Percentiles rank a stretch among this genome's conserved stretches.
Evolutionary conservation across 2,113 vertebrate genomes (phyloP).

Genomic region (Emydocephalus ijimae): DNA sequence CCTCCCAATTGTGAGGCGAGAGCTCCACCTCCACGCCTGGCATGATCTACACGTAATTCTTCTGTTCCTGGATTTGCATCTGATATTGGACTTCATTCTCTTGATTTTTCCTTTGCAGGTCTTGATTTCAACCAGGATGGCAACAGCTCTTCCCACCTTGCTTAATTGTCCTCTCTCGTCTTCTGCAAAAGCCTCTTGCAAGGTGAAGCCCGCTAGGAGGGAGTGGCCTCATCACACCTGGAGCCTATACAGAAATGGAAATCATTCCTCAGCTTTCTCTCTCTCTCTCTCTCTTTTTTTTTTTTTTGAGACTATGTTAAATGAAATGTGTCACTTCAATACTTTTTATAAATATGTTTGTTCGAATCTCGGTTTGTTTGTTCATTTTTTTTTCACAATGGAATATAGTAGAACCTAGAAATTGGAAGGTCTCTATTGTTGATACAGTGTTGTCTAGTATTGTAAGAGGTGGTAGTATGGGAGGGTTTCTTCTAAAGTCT

Average conservation of each 20-base stretch:
- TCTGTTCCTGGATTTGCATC: background rate
- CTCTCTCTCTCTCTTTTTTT: conserved; percentile 14
- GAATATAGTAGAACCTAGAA: no score
- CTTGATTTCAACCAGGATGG: conserved; percentile 50
- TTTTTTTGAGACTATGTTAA: conserved; percentile 33
- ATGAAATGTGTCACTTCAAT: conserved; percentile 43
- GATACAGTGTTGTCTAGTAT: no score
- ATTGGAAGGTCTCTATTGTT: no score
- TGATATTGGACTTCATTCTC: background rate
- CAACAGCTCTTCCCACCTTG: background rate
- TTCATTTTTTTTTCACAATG: background rate
- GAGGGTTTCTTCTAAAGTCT: no score
- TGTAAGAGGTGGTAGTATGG: no score
- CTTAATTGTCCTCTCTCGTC: background rate
- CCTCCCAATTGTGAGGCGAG: no score
- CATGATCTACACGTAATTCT: background rate
- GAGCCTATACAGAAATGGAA: background rate
- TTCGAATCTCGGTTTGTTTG: conserved; percentile 44
- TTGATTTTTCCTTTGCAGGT: conserved; percentile 47
- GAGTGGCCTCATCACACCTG: background rate
- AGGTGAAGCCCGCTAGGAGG: background rate
- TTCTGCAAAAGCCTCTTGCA: background rate
- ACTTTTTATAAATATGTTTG: conserved; percentile 53
- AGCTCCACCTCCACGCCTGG: background rate
- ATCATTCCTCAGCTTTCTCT: conserved; percentile 31